Evolutionary conservation across 2,888 invertebrate genomes (phyloP), one percentile per base, ranked within the genome.

Genomic region (Cerastis rubricosa): DNA sequence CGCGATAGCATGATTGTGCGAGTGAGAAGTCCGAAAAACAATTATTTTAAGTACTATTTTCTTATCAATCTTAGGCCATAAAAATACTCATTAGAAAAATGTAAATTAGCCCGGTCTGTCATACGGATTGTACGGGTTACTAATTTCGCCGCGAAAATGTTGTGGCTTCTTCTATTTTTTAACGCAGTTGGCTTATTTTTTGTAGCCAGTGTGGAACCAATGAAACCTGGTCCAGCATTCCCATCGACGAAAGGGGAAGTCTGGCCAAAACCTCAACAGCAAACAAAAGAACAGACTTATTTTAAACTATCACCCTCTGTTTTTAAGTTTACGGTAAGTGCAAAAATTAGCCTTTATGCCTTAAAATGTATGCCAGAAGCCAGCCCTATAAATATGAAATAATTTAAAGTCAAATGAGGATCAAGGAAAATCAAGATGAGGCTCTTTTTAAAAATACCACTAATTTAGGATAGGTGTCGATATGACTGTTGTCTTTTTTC

Each of bases 261-360:
- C 12, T 98, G 98, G 98, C 98, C 98, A 0, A 95, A 97, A 90
- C 98, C 98, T 0, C 97, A 97, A 83, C 86, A 93, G 17, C 97
- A 97, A 91, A 90, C 92, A 63, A 95, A 95, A 83, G 89, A 92
- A 17, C 91, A 93, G 35, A 90, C 90, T 19, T 97, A 94, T 91
- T 96, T 95, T 86, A 90, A 96, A 77, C 89, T 97, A 29, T 89
- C 96, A 74, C 96, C 97, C 2, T 89, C 94, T 8, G 89, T 91
- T 74, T 97, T 98, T 88, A 86, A 93, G 78, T 96, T 97, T 87
- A 88, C 93, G 90, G 97, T 97, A 93, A 94, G 95, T 76, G 45
- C 29, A n/a, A n/a, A n/a, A n/a, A n/a, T n/a, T n/a, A n/a, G n/a
- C n/a, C n/a, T n/a, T n/a, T n/a, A n/a, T n/a, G n/a, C n/a, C n/a